Base-by-base conservation (phyloP, 1,140 invertebrate species). In the Zaprionus ornatus region DNA sequence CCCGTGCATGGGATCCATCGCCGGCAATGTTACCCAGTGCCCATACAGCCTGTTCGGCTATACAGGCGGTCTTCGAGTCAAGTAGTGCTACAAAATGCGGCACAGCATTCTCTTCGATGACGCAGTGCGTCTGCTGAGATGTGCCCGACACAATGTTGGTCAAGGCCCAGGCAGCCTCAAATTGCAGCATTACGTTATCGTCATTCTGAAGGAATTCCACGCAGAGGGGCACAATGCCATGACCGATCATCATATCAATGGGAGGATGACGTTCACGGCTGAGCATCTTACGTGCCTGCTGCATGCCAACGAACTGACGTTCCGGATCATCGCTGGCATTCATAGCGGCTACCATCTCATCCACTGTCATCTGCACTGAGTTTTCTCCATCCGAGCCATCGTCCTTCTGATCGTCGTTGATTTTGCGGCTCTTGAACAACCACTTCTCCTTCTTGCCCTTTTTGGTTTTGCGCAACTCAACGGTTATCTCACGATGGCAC, bases 141-240 rank as follows among this genome's bases (percentile, higher is more conserved):
- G 97, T 98, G 13, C 98, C 98, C 1, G 98, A 99, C 12, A 99
- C 99, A 77, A 99, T 98, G 91, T 99, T 99, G 35, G 99, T 99
- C 19, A 99, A 93, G 1, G 98, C 98, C 99, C 99, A 99, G 1
- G 98, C 97, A 27, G 98, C 97, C 94, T 99, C 99, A 94, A 99
- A 99, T 93, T 99, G 98, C 12, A 99, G 93, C 56, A 95, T 94
- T 15, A 96, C 93, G 80, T 96, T 95, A 57, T 96, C 94, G 82
- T 94, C 93, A 59, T 94, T 92, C 45, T 94, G 93, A 7, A 99
- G 93, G 74, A 98, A 97, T 59, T 96, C 93, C 1, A 99, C 95
- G 75, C 98, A 95, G 65, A 95, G 95, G 3, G 97, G 98, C 15
- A 99, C 96, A 77, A 99, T 95, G 37, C 98, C 98, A 82, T 96